phyloP scores from a whole-genome alignment of 2,797 vertebrate species.

The Chelonia mydas region DNA sequence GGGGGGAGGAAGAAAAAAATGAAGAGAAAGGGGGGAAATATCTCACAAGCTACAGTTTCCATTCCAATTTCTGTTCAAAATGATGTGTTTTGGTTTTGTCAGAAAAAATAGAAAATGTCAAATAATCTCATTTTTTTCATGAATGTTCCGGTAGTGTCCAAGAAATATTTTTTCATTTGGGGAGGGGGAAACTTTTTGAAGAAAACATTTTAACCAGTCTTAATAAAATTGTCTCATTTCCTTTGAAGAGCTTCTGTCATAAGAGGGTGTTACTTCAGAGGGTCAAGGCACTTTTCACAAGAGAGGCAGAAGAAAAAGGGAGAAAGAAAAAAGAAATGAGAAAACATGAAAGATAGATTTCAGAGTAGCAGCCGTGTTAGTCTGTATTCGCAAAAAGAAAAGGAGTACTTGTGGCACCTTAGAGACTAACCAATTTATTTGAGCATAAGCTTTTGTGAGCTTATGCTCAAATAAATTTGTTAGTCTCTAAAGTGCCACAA shows the following conservation, averaged over 20 bases:
- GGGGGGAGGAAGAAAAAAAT: constrained; percentile 18
- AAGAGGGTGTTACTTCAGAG: constrained; percentile 31
- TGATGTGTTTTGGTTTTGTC: neutral
- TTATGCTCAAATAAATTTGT: too few relatives aligned
- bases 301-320: neutral
- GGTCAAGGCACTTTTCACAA: constrained; percentile 34
- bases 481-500: too few relatives aligned
- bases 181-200: neutral
- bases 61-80: neutral
- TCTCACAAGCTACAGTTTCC: neutral
- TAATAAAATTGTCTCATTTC: neutral
- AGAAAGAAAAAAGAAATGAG: neutral
- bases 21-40: neutral
- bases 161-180: neutral
- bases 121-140: constrained; percentile 25
- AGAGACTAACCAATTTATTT: too few relatives aligned
- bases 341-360: fast-evolving
- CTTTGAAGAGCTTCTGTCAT: neutral
- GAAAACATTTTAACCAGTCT: constrained; percentile 28
- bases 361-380: too few relatives aligned
- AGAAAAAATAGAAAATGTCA: constrained; percentile 9
- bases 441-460: too few relatives aligned
- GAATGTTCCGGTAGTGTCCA: constrained; percentile 22
- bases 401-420: too few relatives aligned
- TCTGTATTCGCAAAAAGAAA: too few relatives aligned